phyloP scores from a whole-genome alignment of 2,888 invertebrate genomes.

The Ectobius pallidus region DNA sequence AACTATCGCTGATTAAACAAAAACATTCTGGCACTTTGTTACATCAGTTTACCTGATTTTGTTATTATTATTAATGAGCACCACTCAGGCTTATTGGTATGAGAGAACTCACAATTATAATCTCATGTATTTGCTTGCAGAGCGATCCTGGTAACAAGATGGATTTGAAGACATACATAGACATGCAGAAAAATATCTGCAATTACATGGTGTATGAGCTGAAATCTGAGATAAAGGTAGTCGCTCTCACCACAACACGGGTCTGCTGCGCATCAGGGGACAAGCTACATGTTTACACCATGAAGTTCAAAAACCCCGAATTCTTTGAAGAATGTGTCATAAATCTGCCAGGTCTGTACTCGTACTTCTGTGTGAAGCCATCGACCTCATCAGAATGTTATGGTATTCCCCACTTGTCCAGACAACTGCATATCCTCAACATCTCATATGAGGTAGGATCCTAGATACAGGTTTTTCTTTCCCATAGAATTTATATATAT shows the following conservation, averaged over 20 bases:
- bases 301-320: not conserved
- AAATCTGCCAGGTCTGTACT: not conserved
- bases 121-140: no score
- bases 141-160: not conserved
- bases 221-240: not conserved
- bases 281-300: not conserved
- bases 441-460: constrained; percentile 19
- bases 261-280: constrained; percentile 17
- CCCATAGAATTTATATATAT: no score
- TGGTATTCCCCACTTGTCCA: constrained; percentile 23
- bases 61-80: no score
- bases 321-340: not conserved
- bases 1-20: no score
- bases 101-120: no score
- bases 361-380: not conserved
- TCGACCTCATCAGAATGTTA: not conserved
- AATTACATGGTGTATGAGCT: not conserved
- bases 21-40: no score
- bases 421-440: constrained; percentile 17
- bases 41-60: no score
- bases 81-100: no score
- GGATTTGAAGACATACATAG: not conserved
- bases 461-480: no score
- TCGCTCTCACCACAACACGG: not conserved
- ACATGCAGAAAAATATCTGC: not conserved